Evolutionary conservation across 2,113 vertebrate genomes (phyloP).

Genomic region (Apteryx owenii): DNA sequence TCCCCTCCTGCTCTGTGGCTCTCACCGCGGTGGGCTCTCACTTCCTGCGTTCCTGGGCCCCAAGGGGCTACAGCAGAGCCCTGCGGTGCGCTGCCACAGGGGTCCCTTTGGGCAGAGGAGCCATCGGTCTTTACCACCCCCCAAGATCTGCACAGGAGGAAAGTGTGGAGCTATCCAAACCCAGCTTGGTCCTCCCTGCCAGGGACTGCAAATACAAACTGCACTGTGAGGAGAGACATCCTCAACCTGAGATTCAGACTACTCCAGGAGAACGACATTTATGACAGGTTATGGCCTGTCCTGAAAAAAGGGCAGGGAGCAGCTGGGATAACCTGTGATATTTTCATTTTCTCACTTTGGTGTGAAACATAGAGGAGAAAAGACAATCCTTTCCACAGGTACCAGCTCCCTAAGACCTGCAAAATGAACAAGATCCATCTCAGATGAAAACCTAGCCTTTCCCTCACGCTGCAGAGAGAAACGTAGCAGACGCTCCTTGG

Average conservation of each 20-base stretch:
- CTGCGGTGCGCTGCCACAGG: not conserved
- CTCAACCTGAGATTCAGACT: not conserved
- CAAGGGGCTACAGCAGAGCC: not conserved
- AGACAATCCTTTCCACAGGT: not conserved
- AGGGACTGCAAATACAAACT: not conserved
- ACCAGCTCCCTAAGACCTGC: not conserved
- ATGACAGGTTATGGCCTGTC: not conserved
- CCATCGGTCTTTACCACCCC: not conserved
- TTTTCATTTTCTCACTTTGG: not conserved
- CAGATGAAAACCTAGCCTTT: not conserved
- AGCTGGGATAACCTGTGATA: not conserved
- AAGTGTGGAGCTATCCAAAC: not conserved
- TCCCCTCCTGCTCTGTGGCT: not conserved
- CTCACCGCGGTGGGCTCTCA: too few species aligned
- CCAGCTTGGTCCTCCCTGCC: too few species aligned
- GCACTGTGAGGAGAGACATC: too few species aligned
- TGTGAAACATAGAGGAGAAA: not conserved
- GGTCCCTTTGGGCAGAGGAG: not conserved
- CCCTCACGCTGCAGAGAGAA: too few species aligned
- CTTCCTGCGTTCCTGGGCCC: too few species aligned
- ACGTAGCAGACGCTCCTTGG: not conserved
- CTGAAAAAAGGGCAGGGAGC: not conserved
- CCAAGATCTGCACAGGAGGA: not conserved
- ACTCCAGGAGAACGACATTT: not conserved
- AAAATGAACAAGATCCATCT: not conserved